phyloP scores from a whole-genome alignment of 2,797 vertebrate genomes.

The Rhodeus uyekii region DNA sequence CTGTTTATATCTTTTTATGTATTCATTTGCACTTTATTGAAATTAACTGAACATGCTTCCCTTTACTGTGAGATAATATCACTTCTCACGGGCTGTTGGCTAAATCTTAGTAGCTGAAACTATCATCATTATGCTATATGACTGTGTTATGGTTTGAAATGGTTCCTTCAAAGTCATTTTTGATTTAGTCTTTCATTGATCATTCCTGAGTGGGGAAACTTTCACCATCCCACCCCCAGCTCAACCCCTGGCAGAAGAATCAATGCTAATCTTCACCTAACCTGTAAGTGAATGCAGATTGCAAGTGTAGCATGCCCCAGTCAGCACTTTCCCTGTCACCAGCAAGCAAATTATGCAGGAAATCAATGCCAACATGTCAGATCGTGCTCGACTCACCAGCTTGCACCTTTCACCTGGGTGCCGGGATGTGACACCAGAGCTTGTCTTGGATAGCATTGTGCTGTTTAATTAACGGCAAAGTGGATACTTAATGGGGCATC shows the following conservation, averaged over 20 bases:
- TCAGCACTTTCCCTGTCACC: slow-evolving; percentile 72
- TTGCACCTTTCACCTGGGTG: slow-evolving; percentile 53
- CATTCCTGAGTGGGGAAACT: slow-evolving; percentile 42
- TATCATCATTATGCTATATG: background rate
- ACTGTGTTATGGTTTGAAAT: slow-evolving; percentile 10
- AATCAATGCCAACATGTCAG: slow-evolving; percentile 68
- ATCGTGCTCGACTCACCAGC: slow-evolving; percentile 45
- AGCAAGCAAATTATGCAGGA: slow-evolving; percentile 70
- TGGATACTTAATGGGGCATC: slow-evolving; percentile 34
- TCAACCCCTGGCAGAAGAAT: slow-evolving; percentile 61
- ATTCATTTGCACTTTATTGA: slow-evolving; percentile 37
- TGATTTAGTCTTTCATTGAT: slow-evolving; percentile 40
- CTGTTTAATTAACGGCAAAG: slow-evolving; percentile 49
- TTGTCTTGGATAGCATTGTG: slow-evolving; percentile 48
- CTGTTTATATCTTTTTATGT: slow-evolving; percentile 24
- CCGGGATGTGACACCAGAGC: slow-evolving; percentile 31
- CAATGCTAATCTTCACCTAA: slow-evolving; percentile 69
- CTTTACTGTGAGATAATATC: slow-evolving; percentile 2
- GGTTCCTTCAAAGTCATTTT: slow-evolving; percentile 34
- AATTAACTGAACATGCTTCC: slow-evolving; percentile 33
- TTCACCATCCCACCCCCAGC: slow-evolving; percentile 44
- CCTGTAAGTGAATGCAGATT: slow-evolving; percentile 69
- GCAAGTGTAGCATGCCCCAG: slow-evolving; percentile 59
- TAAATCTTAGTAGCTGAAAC: background rate
- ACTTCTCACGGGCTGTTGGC: background rate